Evolutionary conservation across 2,113 vertebrate species (phyloP), one percentile per base, ranked within the genome.

Genomic region (Tachysurus fulvidraco): DNA sequence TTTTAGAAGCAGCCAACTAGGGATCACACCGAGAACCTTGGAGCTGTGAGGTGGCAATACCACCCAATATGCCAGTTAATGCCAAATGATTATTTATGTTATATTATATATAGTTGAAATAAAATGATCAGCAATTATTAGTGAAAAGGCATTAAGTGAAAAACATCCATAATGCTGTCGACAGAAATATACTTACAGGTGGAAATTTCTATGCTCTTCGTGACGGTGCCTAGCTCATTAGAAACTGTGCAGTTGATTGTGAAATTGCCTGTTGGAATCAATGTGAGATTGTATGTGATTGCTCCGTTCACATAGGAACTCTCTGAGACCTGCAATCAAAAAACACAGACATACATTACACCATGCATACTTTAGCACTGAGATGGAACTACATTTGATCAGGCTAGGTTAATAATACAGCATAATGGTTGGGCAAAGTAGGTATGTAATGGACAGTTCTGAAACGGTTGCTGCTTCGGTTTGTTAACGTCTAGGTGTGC

Each of bases 161-260:
- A 59, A 28, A 59, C 36, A 76, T 60, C 8, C 21, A 5, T 54
- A 19, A 21, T 19, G n/a, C 54, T 41, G 19, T 4, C 21, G 11
- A 54, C 7, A 59, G n/a, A 16, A 71, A 57, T 80, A 92, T 93
- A 98, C 98, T 98, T 95, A 99, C 98, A 93, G 87, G 97, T 95
- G 81, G 96, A 98, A 87, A 99, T 96, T 65, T 96, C 96, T 92
- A 99, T 94, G 90, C 92, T 94, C 88, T 87, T 95, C 90, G 94
- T 93, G 88, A 95, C 95, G 88, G 85, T 90, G 86, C 98, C 98
- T 91, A 97, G 95, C 80, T 94, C 87, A 93, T 98, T 99, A 94
- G 94, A 95, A 93, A 97, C 97, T 84, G 93, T 95, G 91, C 98
- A 99, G 87, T 94, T 95, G 93, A 98, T 94, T 57, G 96, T 98